A percentile compares a stretch with the other conserved stretches of the same genome.
Conservation (phyloP, 2,797 vertebrate genomes). For the Cercopithecus mitis region DNA sequence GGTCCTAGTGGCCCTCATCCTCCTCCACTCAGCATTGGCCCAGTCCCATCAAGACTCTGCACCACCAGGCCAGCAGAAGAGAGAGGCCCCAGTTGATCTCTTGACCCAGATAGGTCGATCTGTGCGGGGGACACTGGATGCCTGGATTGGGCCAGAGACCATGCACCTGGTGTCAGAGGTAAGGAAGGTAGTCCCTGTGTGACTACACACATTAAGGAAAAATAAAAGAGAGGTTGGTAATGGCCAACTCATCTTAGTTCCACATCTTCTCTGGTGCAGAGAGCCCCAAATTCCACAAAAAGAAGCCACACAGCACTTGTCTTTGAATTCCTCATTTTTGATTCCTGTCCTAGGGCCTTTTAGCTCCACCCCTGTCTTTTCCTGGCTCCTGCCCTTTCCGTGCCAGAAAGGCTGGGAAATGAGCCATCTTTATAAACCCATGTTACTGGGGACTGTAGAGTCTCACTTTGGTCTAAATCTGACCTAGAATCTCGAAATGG, state of each 20-base stretch:
- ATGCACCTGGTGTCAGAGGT: slow-evolving; percentile 77
- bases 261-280: not conserved
- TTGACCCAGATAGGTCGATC: slow-evolving; percentile 72
- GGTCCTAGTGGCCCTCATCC: not conserved
- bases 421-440: not conserved
- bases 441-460: not conserved
- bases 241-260: not conserved
- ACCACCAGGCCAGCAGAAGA: slow-evolving; percentile 53
- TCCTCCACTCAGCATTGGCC: not conserved
- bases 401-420: not conserved
- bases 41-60: slow-evolving; percentile 57
- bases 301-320: not conserved
- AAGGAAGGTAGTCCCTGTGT: not conserved
- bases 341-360: not conserved
- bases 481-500: not conserved
- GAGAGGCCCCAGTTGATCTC: slow-evolving; percentile 59
- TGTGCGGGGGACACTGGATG: slow-evolving; percentile 63
- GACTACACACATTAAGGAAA: fast-evolving
- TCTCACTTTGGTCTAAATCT: not conserved
- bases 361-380: not conserved
- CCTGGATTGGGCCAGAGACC: slow-evolving; percentile 76
- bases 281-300: not conserved
- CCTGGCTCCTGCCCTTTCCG: not conserved
- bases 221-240: not conserved
- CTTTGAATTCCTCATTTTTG: not conserved